A percentile compares a stretch with the other conserved stretches of the same genome.
These are phyloP conservation scores for Nemopilema nomurai DNA, from an alignment of 30 jellyfish, hydroid and myxozoan species.

Conservation along the genomic window DNA sequence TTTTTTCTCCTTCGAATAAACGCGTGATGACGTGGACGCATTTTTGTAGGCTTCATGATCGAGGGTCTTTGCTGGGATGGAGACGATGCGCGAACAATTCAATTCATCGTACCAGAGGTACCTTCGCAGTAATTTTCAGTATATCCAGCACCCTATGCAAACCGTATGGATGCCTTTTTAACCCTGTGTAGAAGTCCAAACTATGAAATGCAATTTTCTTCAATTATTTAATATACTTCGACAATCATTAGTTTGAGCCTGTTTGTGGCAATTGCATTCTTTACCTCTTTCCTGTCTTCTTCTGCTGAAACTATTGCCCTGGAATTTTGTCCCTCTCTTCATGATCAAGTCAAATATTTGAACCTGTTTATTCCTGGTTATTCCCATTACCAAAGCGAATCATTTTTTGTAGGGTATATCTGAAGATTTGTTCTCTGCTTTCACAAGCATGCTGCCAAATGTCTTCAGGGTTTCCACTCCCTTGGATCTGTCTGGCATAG, in stretches of 20 bases:
- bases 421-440: conserved; percentile 78
- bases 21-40: background rate
- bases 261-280: no score
- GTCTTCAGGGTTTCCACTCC: conserved; percentile 93
- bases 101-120: conserved; percentile 96
- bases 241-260: no score
- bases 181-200: background rate
- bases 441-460: conserved; percentile 88
- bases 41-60: conserved; percentile 90
- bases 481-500: conserved; percentile 77
- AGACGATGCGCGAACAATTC: conserved; percentile 86
- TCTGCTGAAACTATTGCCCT: no score
- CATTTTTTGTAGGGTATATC: conserved; percentile 79
- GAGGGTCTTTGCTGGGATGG: conserved; percentile 98
- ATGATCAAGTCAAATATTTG: no score
- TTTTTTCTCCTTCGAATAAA: background rate
- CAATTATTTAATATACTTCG: no score
- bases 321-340: no score
- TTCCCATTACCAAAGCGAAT: background rate
- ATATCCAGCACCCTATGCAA: background rate
- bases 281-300: no score
- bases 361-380: no score
- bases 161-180: background rate
- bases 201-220: no score
- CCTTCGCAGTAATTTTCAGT: no score